A percentile compares a stretch with the other conserved stretches of the same genome.
Evolutionary conservation across 2,888 invertebrate genomes (phyloP).

Genomic region (Drosophila algonquin): DNA sequence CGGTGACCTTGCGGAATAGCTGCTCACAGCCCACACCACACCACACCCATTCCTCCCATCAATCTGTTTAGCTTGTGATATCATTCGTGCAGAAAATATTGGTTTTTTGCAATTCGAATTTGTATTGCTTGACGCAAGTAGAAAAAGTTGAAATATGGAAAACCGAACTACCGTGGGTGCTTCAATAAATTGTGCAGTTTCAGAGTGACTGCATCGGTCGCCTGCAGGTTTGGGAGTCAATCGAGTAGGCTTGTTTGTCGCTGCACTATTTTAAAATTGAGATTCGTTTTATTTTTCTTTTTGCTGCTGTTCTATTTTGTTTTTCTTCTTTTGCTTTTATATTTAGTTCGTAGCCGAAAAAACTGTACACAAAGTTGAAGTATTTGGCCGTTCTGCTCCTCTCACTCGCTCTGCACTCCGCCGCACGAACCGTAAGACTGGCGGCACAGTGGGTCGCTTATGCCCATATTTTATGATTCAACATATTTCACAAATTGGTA

Average conservation of each 20-base stretch:
- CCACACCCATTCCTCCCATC: not conserved
- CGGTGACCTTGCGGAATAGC: slow-evolving; percentile 51
- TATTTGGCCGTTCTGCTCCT: not conserved
- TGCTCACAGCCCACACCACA: slow-evolving; percentile 21
- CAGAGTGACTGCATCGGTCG: not conserved
- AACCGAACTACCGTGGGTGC: not conserved
- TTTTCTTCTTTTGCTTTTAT: slow-evolving; percentile 11
- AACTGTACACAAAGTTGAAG: slow-evolving; percentile 29
- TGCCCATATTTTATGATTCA: not conserved
- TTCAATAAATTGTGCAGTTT: not conserved
- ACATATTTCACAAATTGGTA: not conserved
- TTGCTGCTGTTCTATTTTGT: slow-evolving; percentile 25
- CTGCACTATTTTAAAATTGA: slow-evolving; percentile 8
- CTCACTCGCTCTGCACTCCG: slow-evolving; percentile 5
- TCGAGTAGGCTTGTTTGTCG: not conserved
- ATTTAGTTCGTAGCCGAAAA: slow-evolving; percentile 29
- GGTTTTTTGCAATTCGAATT: slow-evolving; percentile 45
- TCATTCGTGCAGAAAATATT: slow-evolving; percentile 50
- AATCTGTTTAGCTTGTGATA: slow-evolving; percentile 57
- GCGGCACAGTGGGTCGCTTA: not conserved
- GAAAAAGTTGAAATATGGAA: slow-evolving; percentile 29
- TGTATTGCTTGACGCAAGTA: slow-evolving; percentile 59
- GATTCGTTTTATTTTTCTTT: slow-evolving; percentile 9
- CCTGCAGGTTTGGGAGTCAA: slow-evolving; percentile 2
- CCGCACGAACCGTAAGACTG: not conserved